Conservation (phyloP, 2,113 vertebrate genomes). For the Otis tarda region DNA sequence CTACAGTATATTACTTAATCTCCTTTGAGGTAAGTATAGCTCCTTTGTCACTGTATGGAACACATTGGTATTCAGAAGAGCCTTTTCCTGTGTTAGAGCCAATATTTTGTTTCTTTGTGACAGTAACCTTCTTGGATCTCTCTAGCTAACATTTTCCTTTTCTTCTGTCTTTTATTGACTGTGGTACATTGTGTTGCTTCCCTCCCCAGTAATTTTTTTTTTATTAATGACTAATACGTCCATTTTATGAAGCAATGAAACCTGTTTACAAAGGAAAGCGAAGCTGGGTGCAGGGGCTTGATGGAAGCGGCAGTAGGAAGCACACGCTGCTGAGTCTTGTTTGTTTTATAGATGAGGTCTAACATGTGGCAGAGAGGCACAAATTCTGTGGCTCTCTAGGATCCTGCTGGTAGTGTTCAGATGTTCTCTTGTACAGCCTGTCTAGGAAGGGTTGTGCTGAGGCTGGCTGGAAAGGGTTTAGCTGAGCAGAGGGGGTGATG, state of each 20-base stretch:
- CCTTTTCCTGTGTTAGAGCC: constrained; percentile 28
- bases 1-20: constrained; percentile 26
- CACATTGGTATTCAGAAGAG: constrained; percentile 50
- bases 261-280: neutral
- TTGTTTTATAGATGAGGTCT: neutral
- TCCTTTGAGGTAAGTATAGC: constrained; percentile 6
- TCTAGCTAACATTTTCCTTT: constrained; percentile 38
- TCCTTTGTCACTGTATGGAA: neutral
- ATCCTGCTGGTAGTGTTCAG: neutral
- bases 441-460: neutral
- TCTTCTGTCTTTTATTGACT: constrained; percentile 1
- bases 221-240: constrained; percentile 8
- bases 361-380: neutral
- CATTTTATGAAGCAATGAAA: neutral
- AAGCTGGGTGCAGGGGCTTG: neutral
- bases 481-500: neutral
- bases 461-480: neutral
- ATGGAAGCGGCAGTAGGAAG: neutral
- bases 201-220: neutral
- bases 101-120: constrained; percentile 55
- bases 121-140: constrained; percentile 42
- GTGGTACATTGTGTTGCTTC: neutral
- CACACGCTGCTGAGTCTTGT: rapidly evolving
- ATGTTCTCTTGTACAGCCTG: rapidly evolving
- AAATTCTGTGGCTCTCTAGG: neutral